phyloP scores from a whole-genome alignment of 1,140 invertebrate species.

The Caerostris extrusa region DNA sequence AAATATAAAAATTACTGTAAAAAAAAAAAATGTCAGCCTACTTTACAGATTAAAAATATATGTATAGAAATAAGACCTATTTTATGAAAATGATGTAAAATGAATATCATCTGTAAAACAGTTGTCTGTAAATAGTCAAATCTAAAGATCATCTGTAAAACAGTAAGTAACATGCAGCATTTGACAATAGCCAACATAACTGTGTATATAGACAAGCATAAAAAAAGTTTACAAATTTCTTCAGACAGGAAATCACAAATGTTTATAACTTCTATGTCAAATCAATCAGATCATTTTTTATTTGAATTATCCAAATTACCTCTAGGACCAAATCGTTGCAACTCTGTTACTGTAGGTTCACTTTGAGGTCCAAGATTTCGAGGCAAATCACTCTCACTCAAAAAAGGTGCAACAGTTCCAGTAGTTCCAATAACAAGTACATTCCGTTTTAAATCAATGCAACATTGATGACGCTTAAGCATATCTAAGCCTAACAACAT shows the following conservation, averaged over 20 bases:
- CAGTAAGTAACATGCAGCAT: neutral
- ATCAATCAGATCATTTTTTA: neutral
- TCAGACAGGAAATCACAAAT: neutral
- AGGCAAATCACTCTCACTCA: slow-evolving; percentile 91
- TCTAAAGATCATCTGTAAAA: neutral
- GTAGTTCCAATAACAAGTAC: slow-evolving; percentile 96
- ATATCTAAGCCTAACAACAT: slow-evolving; percentile 98
- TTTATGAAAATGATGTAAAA: neutral
- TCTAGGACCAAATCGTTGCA: slow-evolving; percentile 2
- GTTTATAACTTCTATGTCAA: neutral
- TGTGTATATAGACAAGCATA: neutral
- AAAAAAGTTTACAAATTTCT: neutral
- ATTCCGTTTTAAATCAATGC: slow-evolving; percentile 95
- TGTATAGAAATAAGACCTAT: neutral
- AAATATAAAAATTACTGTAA: neutral
- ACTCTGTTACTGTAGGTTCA: slow-evolving; percentile 22
- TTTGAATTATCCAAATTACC: neutral
- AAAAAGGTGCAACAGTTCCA: slow-evolving; percentile 93
- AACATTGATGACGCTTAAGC: slow-evolving; percentile 97
- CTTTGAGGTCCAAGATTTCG: neutral
- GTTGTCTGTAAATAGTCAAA: neutral
- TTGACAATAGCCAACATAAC: neutral
- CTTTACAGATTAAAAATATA: neutral
- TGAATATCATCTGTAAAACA: neutral
- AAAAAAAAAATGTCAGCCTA: neutral